Evolutionary conservation across 2,113 vertebrate genomes (phyloP).

Genomic region (Lucifuga dentata): DNA sequence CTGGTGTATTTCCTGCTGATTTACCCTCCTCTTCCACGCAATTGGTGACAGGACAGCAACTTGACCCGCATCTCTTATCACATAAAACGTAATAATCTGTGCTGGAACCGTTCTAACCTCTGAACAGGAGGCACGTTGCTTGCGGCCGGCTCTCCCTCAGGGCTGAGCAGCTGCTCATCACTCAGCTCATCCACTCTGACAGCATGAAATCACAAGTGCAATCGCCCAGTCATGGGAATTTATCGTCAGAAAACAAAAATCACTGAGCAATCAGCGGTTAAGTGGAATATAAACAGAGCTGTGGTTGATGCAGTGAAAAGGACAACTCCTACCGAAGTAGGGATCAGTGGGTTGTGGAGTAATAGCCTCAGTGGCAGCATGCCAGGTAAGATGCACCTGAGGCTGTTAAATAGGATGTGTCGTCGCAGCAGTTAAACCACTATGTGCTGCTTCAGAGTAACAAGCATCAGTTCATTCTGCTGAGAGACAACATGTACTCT

Average conservation of each 20-base stretch:
- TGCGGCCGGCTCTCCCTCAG: constrained; percentile 57
- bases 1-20: constrained; percentile 83
- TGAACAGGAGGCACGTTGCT: constrained; percentile 79
- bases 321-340: constrained; percentile 49
- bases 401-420: constrained; percentile 44
- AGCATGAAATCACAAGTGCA: constrained; percentile 68
- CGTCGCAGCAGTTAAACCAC: constrained; percentile 30
- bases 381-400: constrained; percentile 73
- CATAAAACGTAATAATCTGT: constrained; percentile 75
- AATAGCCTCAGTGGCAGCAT: constrained; percentile 56
- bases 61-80: constrained; percentile 85
- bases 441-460: constrained; percentile 13
- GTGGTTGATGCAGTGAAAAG: constrained; percentile 52
- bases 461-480: constrained; percentile 30
- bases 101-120: constrained; percentile 82
- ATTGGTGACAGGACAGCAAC: constrained; percentile 81
- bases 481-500: constrained; percentile 16
- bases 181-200: constrained; percentile 79
- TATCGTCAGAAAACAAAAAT: constrained; percentile 62
- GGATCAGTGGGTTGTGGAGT: constrained; percentile 55
- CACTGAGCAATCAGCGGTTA: constrained; percentile 63
- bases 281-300: constrained; percentile 52
- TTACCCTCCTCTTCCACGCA: constrained; percentile 81
- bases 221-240: constrained; percentile 64
- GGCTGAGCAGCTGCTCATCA: constrained; percentile 83